Conservation (phyloP, 2,113 vertebrate species). For the Prunella himalayana region DNA sequence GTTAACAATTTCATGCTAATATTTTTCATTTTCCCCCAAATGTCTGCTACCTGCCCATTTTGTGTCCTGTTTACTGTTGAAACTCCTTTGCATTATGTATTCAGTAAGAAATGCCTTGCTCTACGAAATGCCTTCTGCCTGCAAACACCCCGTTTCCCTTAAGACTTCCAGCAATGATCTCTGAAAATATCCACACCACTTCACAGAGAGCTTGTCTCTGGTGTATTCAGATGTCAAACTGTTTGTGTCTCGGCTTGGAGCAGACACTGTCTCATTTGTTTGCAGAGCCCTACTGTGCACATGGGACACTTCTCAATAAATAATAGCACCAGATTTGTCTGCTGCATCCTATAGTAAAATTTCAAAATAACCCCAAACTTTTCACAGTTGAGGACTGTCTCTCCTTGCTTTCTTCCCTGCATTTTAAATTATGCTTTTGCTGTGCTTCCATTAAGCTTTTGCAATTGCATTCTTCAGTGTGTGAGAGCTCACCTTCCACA, state of each 20-base stretch:
- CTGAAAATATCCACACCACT: conserved; percentile 63
- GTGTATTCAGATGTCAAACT: conserved; percentile 65
- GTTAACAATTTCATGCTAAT: background rate
- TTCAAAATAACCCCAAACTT: conserved; percentile 28
- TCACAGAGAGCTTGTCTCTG: conserved; percentile 53
- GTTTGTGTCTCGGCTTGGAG: conserved; percentile 54
- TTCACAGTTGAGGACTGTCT: background rate
- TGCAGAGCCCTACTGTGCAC: conserved; percentile 44
- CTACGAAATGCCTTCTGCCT: conserved; percentile 8
- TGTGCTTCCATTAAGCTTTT: background rate
- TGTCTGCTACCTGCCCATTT: background rate
- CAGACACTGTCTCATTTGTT: conserved; percentile 59
- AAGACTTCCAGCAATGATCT: conserved; percentile 63
- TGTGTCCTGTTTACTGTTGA: background rate
- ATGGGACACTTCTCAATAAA: conserved; percentile 54
- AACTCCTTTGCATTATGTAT: conserved; percentile 28
- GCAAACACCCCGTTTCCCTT: conserved; percentile 34
- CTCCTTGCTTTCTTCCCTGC: background rate
- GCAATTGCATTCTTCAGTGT: background rate
- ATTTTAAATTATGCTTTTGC: background rate
- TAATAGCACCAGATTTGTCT: conserved; percentile 11
- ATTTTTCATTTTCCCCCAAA: background rate
- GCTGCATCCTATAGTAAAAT: conserved; percentile 25
- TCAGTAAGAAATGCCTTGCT: conserved; percentile 26
- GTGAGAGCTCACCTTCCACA: background rate